Evolutionary conservation across 30 jellyfish, hydroid and myxozoan genomes (phyloP).

Genomic region (Chironex yamaguchii): DNA sequence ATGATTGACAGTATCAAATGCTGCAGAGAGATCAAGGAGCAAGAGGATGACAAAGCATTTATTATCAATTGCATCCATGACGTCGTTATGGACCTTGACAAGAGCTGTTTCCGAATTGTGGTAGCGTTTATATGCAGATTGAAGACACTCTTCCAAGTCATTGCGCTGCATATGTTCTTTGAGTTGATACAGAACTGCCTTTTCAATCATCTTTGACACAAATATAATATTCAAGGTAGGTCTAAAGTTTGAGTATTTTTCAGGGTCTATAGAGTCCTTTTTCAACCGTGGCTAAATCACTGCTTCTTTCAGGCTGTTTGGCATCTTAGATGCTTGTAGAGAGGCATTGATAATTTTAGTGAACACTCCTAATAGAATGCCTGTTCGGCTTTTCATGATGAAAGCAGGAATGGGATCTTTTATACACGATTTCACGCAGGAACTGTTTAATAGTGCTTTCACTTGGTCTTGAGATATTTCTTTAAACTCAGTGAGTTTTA

Average conservation of each 20-base stretch:
- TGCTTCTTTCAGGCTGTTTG: constrained; percentile 46
- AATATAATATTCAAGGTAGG: constrained; percentile 46
- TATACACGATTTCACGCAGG: constrained; percentile 24
- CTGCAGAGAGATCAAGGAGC: constrained; percentile 49
- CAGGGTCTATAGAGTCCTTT: constrained; percentile 44
- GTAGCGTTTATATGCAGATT: constrained; percentile 58
- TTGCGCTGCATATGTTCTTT: constrained; percentile 57
- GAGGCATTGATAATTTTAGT: constrained; percentile 32
- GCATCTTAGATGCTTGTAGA: constrained; percentile 33
- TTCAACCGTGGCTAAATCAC: constrained; percentile 29
- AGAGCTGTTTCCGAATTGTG: constrained; percentile 65
- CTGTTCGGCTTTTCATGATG: constrained; percentile 45
- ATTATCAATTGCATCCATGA: constrained; percentile 9
- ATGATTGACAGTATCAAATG: constrained; percentile 63
- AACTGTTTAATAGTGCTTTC: constrained; percentile 12
- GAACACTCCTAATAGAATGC: constrained; percentile 28
- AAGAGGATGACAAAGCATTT: no score
- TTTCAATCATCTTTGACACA: constrained; percentile 53
- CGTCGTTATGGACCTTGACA: constrained; percentile 33
- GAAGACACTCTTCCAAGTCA: constrained; percentile 49
- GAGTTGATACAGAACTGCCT: constrained; percentile 51
- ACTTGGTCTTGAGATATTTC: constrained; percentile 25
- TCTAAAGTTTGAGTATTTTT: constrained; percentile 35
- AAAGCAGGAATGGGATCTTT: constrained; percentile 63
- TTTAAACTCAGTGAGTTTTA: constrained; percentile 24